Evolutionary conservation across 2,888 invertebrate species (phyloP), one percentile per base, ranked within the genome.

Genomic region (Empis stercorea): DNA sequence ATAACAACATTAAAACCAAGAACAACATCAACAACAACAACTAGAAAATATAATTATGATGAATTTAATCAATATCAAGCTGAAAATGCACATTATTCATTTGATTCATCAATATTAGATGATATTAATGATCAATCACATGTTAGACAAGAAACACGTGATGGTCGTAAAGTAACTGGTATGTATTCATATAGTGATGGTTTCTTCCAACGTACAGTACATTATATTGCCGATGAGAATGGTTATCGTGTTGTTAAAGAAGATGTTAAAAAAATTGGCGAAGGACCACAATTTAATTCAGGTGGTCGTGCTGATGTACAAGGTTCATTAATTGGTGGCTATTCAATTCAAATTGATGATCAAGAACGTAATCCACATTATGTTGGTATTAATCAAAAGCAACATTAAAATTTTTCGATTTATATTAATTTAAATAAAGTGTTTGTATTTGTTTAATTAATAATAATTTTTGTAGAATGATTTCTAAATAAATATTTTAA

Each of bases 171-270:
- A 45, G 61, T 76, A 2, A 65, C 56, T 39, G 79, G 79, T 4
- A 64, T 67, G 51, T 79, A 79, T 59, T 72, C 73, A 6, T 79
- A 79, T 64, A 73, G 73, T 51, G 79, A 79, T 61, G 79, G 79
- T 1, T 78, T 64, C 55, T 73, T 71, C 54, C 66, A 64, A 55
- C 71, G 75, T 17, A 75, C 71, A 0, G 74, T 78, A 1, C 63
- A 71, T 51, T 79, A 79, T 57, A 71, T 69, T 46, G 79, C 79
- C 55, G 79, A 79, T 61, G 73, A 77, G 56, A 71, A 75, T 50
- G 79, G 79, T 47, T 79, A 76, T 62, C 65, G 78, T 55, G 71
- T 79, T 14, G 62, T 72, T n/a, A 71, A 73, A 52, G 73, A 74
- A 50, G 64, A 66, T 3, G 65, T 62, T 40, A 62, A 72, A 56